Conservation (phyloP, 2,113 vertebrate genomes). For the Alethe diademata region DNA sequence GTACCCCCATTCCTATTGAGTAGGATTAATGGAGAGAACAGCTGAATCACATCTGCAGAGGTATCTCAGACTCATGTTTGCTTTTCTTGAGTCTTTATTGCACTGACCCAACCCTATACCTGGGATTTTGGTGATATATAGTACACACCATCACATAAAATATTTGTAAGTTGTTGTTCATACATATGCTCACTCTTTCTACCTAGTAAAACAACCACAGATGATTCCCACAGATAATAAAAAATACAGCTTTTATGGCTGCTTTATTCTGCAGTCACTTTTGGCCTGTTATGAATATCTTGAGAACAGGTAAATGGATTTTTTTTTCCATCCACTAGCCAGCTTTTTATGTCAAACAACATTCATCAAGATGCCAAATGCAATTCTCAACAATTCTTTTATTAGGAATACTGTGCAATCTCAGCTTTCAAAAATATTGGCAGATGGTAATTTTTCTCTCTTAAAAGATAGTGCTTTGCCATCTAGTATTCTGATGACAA, state of each 20-base stretch:
- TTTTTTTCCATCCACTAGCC: background rate
- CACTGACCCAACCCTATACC: background rate
- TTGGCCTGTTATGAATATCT: background rate
- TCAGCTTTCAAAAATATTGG: constrained; percentile 39
- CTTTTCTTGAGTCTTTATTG: background rate
- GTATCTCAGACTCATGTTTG: background rate
- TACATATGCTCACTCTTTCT: background rate
- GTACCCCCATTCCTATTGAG: background rate
- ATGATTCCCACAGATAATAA: background rate
- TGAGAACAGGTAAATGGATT: background rate
- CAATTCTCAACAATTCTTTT: constrained; percentile 3
- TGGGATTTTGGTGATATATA: background rate
- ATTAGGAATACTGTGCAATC: background rate
- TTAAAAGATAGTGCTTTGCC: constrained; percentile 7
- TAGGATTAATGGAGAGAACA: fast-evolving
- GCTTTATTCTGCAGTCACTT: background rate
- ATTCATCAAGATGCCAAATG: constrained; percentile 36
- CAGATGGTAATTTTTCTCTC: constrained; percentile 43
- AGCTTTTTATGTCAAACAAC: constrained; percentile 8
- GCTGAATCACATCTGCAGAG: background rate
- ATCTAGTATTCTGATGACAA: background rate
- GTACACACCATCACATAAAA: background rate
- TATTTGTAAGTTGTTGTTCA: background rate
- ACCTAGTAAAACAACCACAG: background rate
- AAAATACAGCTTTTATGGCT: background rate